Evolutionary conservation across 2,797 vertebrate species (phyloP), one percentile per base, ranked within the genome.

Genomic region (Galagoides demidoff): DNA sequence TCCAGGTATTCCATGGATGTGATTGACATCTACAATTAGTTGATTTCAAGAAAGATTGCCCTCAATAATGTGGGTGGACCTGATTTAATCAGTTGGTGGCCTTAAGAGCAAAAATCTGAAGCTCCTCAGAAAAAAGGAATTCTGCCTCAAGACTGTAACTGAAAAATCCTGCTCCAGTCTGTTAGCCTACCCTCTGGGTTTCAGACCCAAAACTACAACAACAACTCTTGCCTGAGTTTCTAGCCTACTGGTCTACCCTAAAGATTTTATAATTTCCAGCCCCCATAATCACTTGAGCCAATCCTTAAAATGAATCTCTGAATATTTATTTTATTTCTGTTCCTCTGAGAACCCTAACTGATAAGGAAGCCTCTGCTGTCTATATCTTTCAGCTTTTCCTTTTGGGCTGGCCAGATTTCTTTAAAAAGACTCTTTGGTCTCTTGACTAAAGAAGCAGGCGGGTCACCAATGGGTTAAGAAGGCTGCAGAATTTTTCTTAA

Each of bases 251-350:
- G n/a, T 31, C 39, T 55, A 27, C 39, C 84, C 64, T 7, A 31
- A 5, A 85, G 79, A 64, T 81, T 92, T 83, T 27, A n/a, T 45
- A 43, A 64, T 95, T 88, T 82, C 73, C 29, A 71, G 37, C 17
- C 25, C 45, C 73, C 12, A 77, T 43, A 73, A 73, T 43, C 37
- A 43, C 45, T 34, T 74, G 20, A 68, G 27, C n/a, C 78, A 85
- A 43, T 89, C 45, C 64, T 93, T 86, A 92, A 79, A 87, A 83
- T 64, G 95, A 92, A 63, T 57, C 25, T 92, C 29, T 91, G 52
- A 63, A 70, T 89, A 84, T 59, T 81, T 55, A 87, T 92, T 17
- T 7, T 89, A 66, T 34, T 71, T 92, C 85, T 89, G 3, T 89
- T 81, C 85, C 89, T 84, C 11, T 90, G 61, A 90, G 81, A 95